phyloP scores from a whole-genome alignment of 53 echinoderm and acorn worm species.

The Holothuria leucospilota region DNA sequence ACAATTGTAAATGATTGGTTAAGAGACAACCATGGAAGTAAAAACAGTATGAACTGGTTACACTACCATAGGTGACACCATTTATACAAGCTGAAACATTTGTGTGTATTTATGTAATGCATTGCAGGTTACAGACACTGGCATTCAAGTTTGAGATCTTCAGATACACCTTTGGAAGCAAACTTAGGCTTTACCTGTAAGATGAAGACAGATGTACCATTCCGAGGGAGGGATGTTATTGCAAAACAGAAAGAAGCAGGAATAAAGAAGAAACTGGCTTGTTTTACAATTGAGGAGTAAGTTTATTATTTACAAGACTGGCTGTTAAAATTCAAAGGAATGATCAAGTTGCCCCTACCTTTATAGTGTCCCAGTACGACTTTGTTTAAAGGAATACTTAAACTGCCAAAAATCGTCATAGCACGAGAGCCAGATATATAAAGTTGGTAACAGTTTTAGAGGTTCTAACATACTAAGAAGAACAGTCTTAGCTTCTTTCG shows the following conservation, averaged over 20 bases:
- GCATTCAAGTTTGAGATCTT: slow-evolving; percentile 80
- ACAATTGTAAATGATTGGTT: too few species aligned
- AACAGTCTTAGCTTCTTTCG: too few species aligned
- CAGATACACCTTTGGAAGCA: slow-evolving; percentile 94
- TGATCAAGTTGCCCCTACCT: too few species aligned
- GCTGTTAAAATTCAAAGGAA: too few species aligned
- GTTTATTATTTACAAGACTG: slow-evolving; percentile 6
- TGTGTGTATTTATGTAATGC: not conserved
- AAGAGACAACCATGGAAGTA: too few species aligned
- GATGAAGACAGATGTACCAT: slow-evolving; percentile 87
- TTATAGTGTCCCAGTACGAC: too few species aligned
- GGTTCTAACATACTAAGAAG: too few species aligned
- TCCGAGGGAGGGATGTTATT: slow-evolving; percentile 85
- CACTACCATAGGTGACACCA: not conserved
- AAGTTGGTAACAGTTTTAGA: too few species aligned
- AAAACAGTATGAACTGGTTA: not conserved
- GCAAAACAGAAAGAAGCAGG: slow-evolving; percentile 93
- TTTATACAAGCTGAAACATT: not conserved
- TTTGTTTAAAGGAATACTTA: too few species aligned
- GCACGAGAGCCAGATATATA: too few species aligned
- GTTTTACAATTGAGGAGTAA: slow-evolving; percentile 94
- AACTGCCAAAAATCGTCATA: too few species aligned
- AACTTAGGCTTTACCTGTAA: slow-evolving; percentile 94
- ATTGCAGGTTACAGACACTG: slow-evolving; percentile 88
- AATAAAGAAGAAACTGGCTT: slow-evolving; percentile 76